A percentile compares a stretch with the other conserved stretches of the same genome.
These are phyloP conservation scores for Thaumetopoea pityocampa DNA, from an alignment of 1,140 invertebrate genomes.

Conservation along the genomic window DNA sequence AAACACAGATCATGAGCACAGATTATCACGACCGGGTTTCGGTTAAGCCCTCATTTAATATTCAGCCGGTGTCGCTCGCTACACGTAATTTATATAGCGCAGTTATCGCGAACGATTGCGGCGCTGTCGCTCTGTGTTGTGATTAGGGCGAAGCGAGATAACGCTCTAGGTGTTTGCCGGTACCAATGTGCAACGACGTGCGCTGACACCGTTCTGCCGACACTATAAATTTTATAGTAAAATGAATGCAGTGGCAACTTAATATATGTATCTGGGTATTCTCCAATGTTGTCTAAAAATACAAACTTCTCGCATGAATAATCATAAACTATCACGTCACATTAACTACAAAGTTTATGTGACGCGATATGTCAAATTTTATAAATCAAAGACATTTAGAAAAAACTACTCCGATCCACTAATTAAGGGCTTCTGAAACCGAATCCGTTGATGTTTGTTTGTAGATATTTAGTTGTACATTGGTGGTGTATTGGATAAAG, in stretches of 20 bases:
- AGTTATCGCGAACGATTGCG: constrained; percentile 18
- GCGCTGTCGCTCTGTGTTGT: constrained; percentile 8
- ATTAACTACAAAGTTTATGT: no score
- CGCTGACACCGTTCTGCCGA: constrained; percentile 11
- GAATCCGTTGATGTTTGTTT: no score
- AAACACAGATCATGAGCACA: constrained; percentile 15
- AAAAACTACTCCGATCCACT: no score
- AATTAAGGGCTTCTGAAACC: no score
- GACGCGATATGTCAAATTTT: no score
- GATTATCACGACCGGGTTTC: constrained; percentile 10
- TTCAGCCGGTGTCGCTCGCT: constrained; percentile 16
- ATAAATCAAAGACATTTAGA: no score
- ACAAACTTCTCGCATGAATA: no score
- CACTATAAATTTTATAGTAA: constrained; percentile 2
- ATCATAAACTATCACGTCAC: neutral
- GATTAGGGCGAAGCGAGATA: constrained; percentile 16
- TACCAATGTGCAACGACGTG: neutral
- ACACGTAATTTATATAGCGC: constrained; percentile 19
- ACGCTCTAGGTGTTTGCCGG: constrained; percentile 6
- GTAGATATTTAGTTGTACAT: no score
- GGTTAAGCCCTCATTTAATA: constrained; percentile 16
- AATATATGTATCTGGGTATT: no score
- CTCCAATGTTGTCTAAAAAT: no score
- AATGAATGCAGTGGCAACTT: constrained; percentile 8
- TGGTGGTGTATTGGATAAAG: no score